Evolutionary conservation across 2,113 vertebrate species (phyloP).

Genomic region (Melanerpes aurifrons): DNA sequence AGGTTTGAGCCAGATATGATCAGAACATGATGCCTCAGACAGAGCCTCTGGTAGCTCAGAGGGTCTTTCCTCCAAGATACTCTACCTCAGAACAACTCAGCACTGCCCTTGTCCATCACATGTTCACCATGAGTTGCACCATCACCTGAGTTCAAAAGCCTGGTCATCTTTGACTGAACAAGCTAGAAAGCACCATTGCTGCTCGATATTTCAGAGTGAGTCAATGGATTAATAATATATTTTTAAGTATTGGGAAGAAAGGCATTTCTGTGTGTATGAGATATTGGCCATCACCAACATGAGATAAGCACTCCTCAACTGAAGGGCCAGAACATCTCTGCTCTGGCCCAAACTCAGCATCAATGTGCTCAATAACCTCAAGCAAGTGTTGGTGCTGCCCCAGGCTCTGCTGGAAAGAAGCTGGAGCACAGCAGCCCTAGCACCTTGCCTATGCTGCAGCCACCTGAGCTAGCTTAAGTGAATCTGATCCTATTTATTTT

Average conservation of each 20-base stretch:
- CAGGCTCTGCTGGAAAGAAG: background rate
- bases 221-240: background rate
- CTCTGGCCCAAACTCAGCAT: background rate
- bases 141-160: background rate
- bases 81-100: background rate
- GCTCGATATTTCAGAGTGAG: background rate
- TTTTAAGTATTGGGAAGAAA: background rate
- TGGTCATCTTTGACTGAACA: background rate
- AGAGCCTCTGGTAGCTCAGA: background rate
- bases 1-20: background rate
- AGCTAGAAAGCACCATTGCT: background rate
- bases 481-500: background rate
- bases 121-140: background rate
- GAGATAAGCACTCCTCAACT: background rate
- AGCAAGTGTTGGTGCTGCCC: background rate
- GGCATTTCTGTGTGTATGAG: background rate
- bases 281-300: background rate
- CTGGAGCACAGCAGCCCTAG: background rate
- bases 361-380: fast-evolving
- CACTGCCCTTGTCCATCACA: background rate
- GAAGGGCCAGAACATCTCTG: background rate
- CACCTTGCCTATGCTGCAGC: fast-evolving
- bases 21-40: background rate
- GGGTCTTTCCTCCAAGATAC: background rate
- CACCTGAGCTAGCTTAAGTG: too few species aligned